phyloP scores from a whole-genome alignment of 2,888 invertebrate species.

The Heterodera filipjevi region DNA sequence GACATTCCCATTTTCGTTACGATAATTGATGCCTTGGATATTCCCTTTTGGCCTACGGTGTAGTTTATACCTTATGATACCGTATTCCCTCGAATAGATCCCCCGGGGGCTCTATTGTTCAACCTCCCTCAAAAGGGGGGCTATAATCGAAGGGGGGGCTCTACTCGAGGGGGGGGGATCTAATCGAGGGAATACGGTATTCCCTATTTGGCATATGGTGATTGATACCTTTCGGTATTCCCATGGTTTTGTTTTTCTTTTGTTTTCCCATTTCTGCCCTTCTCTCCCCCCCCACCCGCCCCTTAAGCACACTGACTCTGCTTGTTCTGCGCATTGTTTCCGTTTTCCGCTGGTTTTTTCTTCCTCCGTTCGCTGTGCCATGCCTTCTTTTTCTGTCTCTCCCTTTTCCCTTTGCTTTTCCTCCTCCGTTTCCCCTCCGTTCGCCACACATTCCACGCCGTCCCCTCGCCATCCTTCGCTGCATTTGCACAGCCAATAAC shows the following conservation, averaged over 20 bases:
- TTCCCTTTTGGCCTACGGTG: too few species aligned
- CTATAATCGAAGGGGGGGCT: slow-evolving; percentile 58
- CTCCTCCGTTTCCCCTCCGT: slow-evolving; percentile 15
- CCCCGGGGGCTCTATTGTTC: too few species aligned
- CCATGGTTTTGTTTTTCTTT: too few species aligned
- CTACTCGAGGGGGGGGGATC: too few species aligned
- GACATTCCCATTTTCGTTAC: too few species aligned
- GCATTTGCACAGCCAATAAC: slow-evolving; percentile 70
- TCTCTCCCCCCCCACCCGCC: background rate
- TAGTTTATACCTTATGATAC: too few species aligned
- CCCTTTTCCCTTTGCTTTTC: background rate
- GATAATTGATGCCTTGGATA: too few species aligned
- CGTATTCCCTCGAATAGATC: too few species aligned
- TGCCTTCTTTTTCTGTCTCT: background rate
- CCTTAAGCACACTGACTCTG: slow-evolving; percentile 16
- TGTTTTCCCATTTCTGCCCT: background rate
- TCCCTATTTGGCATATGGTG: too few species aligned
- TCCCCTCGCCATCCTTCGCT: slow-evolving; percentile 83
- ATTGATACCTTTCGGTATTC: background rate
- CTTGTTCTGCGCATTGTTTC: slow-evolving; percentile 20
- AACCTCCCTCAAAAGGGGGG: too few species aligned
- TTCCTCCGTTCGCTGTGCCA: background rate
- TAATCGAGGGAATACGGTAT: too few species aligned
- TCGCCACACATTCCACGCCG: slow-evolving; percentile 77
- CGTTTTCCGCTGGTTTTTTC: background rate